Percentiles rank a stretch among this genome's conserved stretches.
These are phyloP conservation scores for Solea solea DNA, from an alignment of 2,113 vertebrate genomes.

Conservation along the genomic window DNA sequence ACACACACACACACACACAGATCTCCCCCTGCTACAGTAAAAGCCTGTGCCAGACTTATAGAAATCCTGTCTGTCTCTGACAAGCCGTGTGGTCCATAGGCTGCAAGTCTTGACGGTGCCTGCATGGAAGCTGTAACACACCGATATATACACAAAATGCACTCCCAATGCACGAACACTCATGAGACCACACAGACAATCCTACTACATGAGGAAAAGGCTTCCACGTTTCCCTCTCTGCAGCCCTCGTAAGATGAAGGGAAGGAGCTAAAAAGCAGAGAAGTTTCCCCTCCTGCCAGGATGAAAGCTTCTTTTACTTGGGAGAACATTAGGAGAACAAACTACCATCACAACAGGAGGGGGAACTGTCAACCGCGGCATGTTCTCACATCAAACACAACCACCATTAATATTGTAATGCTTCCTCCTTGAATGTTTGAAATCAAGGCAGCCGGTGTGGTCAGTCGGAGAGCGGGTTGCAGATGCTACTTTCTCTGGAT, in stretches of 20 bases:
- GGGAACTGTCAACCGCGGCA: slow-evolving; percentile 65
- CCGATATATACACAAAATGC: not conserved
- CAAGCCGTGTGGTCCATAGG: slow-evolving; percentile 62
- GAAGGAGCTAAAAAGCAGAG: slow-evolving; percentile 54
- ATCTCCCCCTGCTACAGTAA: slow-evolving; percentile 64
- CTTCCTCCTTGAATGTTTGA: slow-evolving; percentile 51
- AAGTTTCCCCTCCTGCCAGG: slow-evolving; percentile 73
- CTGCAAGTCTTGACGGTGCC: slow-evolving; percentile 28
- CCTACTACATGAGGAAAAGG: slow-evolving; percentile 19
- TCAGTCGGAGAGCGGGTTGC: slow-evolving; percentile 37
- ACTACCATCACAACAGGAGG: slow-evolving; percentile 76
- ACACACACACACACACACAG: slow-evolving; percentile 6
- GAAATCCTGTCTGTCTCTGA: slow-evolving; percentile 58
- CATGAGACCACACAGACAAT: slow-evolving; percentile 42
- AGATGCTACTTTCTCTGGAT: slow-evolving; percentile 27
- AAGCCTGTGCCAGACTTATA: slow-evolving; percentile 60
- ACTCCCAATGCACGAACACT: not conserved
- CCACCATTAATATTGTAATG: slow-evolving; percentile 72
- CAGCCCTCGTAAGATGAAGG: slow-evolving; percentile 39
- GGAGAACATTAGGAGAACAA: slow-evolving; percentile 80
- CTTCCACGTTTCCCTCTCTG: slow-evolving; percentile 21
- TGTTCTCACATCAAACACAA: slow-evolving; percentile 75
- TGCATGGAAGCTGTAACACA: slow-evolving; percentile 20
- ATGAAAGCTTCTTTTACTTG: slow-evolving; percentile 76
- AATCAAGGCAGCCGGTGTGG: slow-evolving; percentile 58